Conservation (phyloP, 2,797 vertebrate species). For the Cuniculus paca region DNA sequence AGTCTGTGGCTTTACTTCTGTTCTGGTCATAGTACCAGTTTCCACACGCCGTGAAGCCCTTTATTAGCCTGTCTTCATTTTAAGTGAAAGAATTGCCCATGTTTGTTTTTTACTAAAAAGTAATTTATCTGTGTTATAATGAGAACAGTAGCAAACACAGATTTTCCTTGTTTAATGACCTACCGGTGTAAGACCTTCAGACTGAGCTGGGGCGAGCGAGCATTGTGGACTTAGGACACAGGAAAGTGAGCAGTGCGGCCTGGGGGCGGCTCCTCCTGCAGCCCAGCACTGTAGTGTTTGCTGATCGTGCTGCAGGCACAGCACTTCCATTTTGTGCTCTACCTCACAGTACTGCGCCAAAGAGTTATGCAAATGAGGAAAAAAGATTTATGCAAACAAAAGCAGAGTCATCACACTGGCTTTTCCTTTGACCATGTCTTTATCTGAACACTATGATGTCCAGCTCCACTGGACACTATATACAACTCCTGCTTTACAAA, state of each 20-base stretch:
- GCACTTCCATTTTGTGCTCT: neutral
- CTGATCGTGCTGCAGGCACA: accelerated
- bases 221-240: too few relatives aligned
- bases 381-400: neutral
- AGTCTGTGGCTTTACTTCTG: neutral
- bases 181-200: accelerated
- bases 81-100: neutral
- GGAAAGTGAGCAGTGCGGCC: too few relatives aligned
- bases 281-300: accelerated
- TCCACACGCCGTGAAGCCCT: neutral
- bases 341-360: too few relatives aligned
- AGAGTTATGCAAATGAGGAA: too few relatives aligned
- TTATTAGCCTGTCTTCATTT: neutral
- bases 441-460: neutral
- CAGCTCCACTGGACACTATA: neutral
- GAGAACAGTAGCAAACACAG: neutral
- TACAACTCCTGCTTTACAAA: neutral
- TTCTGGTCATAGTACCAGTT: neutral
- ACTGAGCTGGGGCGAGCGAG: neutral
- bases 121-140: neutral
- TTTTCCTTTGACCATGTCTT: neutral
- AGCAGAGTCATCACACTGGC: neutral
- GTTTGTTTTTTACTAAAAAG: neutral
- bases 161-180: neutral
- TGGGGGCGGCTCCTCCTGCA: neutral